Conservation (phyloP, 2,113 vertebrate genomes). For the Hypanus sabinus region DNA sequence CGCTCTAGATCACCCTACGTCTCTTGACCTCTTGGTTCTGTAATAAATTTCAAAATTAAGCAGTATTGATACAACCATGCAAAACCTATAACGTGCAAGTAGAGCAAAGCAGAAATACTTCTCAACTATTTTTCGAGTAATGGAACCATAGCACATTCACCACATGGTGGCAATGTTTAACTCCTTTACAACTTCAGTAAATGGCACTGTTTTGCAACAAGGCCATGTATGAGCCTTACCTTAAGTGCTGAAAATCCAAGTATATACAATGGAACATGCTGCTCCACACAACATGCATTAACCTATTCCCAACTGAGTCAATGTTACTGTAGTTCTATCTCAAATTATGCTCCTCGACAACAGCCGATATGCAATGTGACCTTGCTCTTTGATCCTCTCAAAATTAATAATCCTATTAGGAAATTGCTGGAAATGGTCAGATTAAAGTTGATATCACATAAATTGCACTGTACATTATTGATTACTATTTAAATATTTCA, state of each 20-base stretch:
- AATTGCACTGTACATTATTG: not conserved
- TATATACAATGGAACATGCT: not conserved
- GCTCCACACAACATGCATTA: not conserved
- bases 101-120: not conserved
- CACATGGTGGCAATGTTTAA: slow-evolving; percentile 20
- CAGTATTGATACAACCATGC: no score
- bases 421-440: not conserved
- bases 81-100: not conserved
- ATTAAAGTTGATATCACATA: not conserved
- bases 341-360: not conserved
- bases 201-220: not conserved
- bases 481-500: not conserved
- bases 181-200: not conserved
- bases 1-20: no score
- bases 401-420: slow-evolving; percentile 11
- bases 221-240: not conserved
- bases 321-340: not conserved
- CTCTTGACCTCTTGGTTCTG: not conserved
- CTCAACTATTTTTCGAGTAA: not conserved
- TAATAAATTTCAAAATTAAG: not conserved
- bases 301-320: slow-evolving; percentile 4
- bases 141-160: not conserved
- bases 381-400: slow-evolving; percentile 4
- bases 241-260: not conserved
- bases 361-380: not conserved